Conservation (phyloP, 30 jellyfish, hydroid and myxozoan genomes). For the Chironex yamaguchii region DNA sequence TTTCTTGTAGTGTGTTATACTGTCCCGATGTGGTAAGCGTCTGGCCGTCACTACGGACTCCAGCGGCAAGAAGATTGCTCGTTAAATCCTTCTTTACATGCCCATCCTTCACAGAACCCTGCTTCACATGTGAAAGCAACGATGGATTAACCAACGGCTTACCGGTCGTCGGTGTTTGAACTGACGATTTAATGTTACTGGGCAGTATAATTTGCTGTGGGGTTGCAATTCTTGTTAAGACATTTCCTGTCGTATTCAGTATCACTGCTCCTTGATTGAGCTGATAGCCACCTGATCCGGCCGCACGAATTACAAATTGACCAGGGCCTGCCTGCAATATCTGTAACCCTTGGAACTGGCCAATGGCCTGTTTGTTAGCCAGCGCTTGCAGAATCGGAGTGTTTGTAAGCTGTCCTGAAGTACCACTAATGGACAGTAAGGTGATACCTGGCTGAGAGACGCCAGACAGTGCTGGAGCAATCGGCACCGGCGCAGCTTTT, state of each 20-base stretch:
- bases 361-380: constrained; percentile 77
- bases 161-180: background rate
- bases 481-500: constrained; percentile 61
- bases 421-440: constrained; percentile 42
- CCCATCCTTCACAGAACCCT: no score
- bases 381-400: constrained; percentile 88
- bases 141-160: background rate
- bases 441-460: constrained; percentile 63
- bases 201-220: constrained; percentile 23
- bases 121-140: no score
- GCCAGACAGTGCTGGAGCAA: constrained; percentile 67
- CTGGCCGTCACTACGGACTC: background rate
- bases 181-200: background rate
- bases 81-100: background rate
- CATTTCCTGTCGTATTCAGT: constrained; percentile 49
- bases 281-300: constrained; percentile 35
- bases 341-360: constrained; percentile 76
- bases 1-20: constrained; percentile 29
- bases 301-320: constrained; percentile 87
- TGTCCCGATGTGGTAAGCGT: background rate
- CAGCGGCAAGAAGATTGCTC: no score
- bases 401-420: constrained; percentile 69
- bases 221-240: constrained; percentile 64
- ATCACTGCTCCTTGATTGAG: constrained; percentile 57
- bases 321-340: constrained; percentile 90